phyloP scores from a whole-genome alignment of 1,140 invertebrate species.

The Cydia amplana region DNA sequence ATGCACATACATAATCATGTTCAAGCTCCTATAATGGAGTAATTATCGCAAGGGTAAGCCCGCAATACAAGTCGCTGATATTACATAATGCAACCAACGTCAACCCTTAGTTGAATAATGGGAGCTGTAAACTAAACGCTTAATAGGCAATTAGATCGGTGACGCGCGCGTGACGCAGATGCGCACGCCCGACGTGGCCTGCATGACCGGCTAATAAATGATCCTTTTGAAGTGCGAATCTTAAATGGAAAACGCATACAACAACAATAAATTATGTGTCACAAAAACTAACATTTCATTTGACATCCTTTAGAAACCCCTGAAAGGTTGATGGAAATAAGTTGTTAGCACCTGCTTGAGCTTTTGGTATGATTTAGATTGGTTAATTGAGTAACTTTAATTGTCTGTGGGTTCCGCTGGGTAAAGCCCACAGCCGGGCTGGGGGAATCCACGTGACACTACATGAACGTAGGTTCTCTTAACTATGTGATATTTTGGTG shows the following conservation, averaged over 20 bases:
- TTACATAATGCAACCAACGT: slow-evolving; percentile 23
- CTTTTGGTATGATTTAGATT: too few relatives aligned
- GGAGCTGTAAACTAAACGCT: slow-evolving; percentile 35
- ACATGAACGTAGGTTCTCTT: too few relatives aligned
- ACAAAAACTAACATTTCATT: too few relatives aligned
- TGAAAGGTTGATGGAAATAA: too few relatives aligned
- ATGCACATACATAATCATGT: not conserved
- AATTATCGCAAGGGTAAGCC: slow-evolving; percentile 15
- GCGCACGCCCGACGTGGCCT: slow-evolving; percentile 33
- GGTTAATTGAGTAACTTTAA: too few relatives aligned
- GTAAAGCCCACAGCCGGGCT: too few relatives aligned
- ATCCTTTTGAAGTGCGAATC: slow-evolving; percentile 4
- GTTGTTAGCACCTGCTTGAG: too few relatives aligned
- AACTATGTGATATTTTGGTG: too few relatives aligned
- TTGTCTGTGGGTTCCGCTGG: too few relatives aligned
- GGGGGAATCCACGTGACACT: too few relatives aligned
- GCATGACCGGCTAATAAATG: slow-evolving; percentile 36
- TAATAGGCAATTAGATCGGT: slow-evolving; percentile 47
- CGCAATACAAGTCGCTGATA: not conserved
- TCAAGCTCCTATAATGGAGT: slow-evolving; percentile 17
- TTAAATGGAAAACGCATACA: not conserved
- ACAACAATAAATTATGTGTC: too few relatives aligned
- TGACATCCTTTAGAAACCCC: too few relatives aligned
- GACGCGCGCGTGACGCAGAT: slow-evolving; percentile 44
- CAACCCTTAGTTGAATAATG: slow-evolving; percentile 20